Evolutionary conservation across 2,888 invertebrate genomes (phyloP), one percentile per base, ranked within the genome.

Genomic region (Cantharis rustica): DNA sequence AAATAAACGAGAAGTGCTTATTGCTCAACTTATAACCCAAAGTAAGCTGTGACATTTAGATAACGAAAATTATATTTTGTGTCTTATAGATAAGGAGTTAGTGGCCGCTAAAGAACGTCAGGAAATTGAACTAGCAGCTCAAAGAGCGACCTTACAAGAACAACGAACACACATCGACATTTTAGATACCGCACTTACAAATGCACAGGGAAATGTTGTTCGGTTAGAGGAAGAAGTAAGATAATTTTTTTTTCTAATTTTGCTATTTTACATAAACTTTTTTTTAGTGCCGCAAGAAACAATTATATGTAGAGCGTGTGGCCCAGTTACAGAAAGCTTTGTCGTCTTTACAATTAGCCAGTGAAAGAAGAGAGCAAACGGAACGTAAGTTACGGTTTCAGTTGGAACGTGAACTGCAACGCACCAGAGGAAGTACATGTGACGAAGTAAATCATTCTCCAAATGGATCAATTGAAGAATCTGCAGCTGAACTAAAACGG

Each of bases 81-180:
- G 9, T 4, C 9, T 82, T 86, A n/a, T 83, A 97, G 97, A 96
- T 86, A 96, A 96, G 88, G 96, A 97, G 89, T 90, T 97, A 83
- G 92, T 93, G 72, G 95, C 95, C 74, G 93, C 94, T n/a, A 96
- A 96, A 87, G 97, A 98, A 86, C 90, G 96, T 61, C 96, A 97
- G 86, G 96, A 97, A 88, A 95, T 97, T 79, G 97, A 98, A 89
- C 90, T 97, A 85, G 93, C 95, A 15, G 96, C 97, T 0, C 96
- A 97, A 87, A 90, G 95, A 82, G 95, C 95, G 15, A 97, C 97
- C 13, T 88, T 97, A 78, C 95, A 96, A 86, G 97, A 98, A 85
- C 97, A 97, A 86, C 91, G 97, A 79, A 96, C 95, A 23, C 97
- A 97, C 88, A 97, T 97, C 86, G 96, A 96, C 84, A 96, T 98